Evolutionary conservation across 2,113 vertebrate genomes (phyloP), one percentile per base, ranked within the genome.

Genomic region (Gavialis gangeticus): DNA sequence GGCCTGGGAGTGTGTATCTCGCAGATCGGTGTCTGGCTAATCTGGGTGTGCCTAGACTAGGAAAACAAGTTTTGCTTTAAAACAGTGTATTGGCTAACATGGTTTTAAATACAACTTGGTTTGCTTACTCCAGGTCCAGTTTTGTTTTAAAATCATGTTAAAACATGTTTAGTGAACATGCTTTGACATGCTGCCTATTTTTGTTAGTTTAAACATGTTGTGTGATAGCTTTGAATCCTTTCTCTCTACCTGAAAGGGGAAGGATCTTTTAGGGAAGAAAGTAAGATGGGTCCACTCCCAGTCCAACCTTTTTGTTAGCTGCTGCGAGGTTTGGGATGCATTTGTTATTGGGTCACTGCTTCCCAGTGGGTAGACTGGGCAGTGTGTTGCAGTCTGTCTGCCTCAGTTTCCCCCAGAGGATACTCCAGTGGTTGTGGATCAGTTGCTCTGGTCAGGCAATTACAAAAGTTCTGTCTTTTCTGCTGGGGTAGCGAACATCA

Each of bases 351-450:
- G 46, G 17, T 46, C 89, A 17, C 60, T 82, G 78, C 78, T 69
- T 95, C 92, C 75, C 89, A 81, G 69, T 89, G 85, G 58, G 80
- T 89, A 57, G 5, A 0, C 87, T 92, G 91, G 69, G 46, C 46
- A 46, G 46, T 7, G 9, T 46, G 46, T 46, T 46, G 46, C 7
- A 9, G 7, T 46, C 46, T 46, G 7, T 46, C 46, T 46, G 46
- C 46, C 46, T 46, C 46, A 9, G 46, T 46, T 46, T 76, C 24
- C 9, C 93, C 57, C 28, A 0, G 0, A 18, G 1, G 14, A 59
- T 21, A 4, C 58, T 5, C 6, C 19, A 21, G 58, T 59, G 58
- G 58, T 59, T 14, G 58, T 15, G 58, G 14, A 59, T 17, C 58
- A 59, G 4, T 21, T 76, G 69, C 69, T 75, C 77, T 69, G 60